Conservation (phyloP, 64 coral and sea anemone species). For the Cladopsammia gracilis region DNA sequence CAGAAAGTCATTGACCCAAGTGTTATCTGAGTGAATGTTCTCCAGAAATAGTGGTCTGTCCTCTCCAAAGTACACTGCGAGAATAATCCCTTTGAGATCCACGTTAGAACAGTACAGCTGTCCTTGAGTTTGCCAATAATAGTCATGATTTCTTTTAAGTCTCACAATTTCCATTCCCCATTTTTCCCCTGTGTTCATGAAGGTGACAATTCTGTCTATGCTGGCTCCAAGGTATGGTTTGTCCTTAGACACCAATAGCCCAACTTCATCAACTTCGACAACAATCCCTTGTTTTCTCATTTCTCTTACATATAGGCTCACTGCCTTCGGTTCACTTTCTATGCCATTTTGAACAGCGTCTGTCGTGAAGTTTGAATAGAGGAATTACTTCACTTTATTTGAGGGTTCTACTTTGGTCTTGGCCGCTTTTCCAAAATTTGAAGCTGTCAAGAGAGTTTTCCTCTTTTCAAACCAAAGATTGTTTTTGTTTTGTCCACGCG, state of each 20-base stretch:
- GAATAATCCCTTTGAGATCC: conserved; percentile 7
- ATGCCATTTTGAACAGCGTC: conserved; percentile 45
- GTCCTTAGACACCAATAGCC: conserved; percentile 50
- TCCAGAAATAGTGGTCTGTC: conserved; percentile 25
- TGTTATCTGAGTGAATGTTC: background rate
- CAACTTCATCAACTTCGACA: conserved; percentile 14
- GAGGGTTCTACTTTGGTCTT: no score
- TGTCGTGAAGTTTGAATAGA: conserved; percentile 60
- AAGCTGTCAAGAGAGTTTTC: no score
- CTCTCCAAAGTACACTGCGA: conserved; percentile 36
- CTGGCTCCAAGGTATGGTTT: conserved; percentile 63
- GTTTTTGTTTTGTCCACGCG: conserved; percentile 63
- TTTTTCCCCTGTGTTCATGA: conserved; percentile 27
- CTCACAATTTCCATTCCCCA: conserved; percentile 31
- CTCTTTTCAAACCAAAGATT: conserved; percentile 61
- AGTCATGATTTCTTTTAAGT: conserved; percentile 11
- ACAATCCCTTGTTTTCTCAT: no score
- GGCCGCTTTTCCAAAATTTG: conserved; percentile 61
- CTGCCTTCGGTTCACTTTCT: conserved; percentile 35
- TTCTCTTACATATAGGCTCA: no score
- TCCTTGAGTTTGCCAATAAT: conserved; percentile 22
- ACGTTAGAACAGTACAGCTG: conserved; percentile 29
- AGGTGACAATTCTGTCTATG: conserved; percentile 34
- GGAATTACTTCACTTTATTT: conserved; percentile 67
- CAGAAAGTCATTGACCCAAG: conserved; percentile 2